These are phyloP conservation scores for Acarapis woodi DNA, from an alignment of 1,140 invertebrate species.

Conservation along the genomic window DNA sequence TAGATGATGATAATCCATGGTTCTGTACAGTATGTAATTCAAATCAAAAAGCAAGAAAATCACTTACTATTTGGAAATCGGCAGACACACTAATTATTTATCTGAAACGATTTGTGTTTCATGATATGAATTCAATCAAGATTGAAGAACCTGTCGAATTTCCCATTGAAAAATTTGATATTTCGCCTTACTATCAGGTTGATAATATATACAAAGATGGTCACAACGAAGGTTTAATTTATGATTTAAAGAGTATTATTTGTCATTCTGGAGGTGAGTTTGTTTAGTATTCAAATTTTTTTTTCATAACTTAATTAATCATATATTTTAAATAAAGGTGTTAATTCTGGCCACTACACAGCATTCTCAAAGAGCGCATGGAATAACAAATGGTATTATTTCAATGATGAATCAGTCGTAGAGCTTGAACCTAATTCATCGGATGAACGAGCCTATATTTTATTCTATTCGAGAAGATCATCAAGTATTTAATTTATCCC, in stretches of 20 bases:
- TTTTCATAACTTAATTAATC: not conserved
- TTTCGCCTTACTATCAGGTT: slow-evolving; percentile 19
- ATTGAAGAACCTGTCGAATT: slow-evolving; percentile 34
- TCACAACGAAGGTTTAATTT: slow-evolving; percentile 18
- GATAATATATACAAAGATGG: too few species aligned
- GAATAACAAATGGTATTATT: slow-evolving; percentile 43
- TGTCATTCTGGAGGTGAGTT: slow-evolving; percentile 34
- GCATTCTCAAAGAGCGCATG: slow-evolving; percentile 36
- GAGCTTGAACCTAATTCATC: slow-evolving; percentile 27
- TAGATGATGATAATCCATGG: slow-evolving; percentile 22
- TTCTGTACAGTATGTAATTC: slow-evolving; percentile 32
- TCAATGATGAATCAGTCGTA: slow-evolving; percentile 37
- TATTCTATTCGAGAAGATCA: too few species aligned
- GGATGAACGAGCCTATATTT: slow-evolving; percentile 33
- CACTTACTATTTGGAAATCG: slow-evolving; percentile 33
- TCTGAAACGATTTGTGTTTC: slow-evolving; percentile 37
- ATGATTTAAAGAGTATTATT: slow-evolving; percentile 35
- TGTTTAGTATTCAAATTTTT: not conserved
- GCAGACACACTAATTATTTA: slow-evolving; percentile 38
- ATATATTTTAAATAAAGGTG: too few species aligned
- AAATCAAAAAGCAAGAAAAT: slow-evolving; percentile 36
- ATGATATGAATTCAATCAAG: slow-evolving; percentile 33
- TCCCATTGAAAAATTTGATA: slow-evolving; percentile 27
- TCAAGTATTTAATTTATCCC: too few species aligned
- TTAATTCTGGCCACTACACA: slow-evolving; percentile 35